Evolutionary conservation across 2,888 invertebrate species (phyloP), one percentile per base, ranked within the genome.

Genomic region (Meghimatium bilineatum): DNA sequence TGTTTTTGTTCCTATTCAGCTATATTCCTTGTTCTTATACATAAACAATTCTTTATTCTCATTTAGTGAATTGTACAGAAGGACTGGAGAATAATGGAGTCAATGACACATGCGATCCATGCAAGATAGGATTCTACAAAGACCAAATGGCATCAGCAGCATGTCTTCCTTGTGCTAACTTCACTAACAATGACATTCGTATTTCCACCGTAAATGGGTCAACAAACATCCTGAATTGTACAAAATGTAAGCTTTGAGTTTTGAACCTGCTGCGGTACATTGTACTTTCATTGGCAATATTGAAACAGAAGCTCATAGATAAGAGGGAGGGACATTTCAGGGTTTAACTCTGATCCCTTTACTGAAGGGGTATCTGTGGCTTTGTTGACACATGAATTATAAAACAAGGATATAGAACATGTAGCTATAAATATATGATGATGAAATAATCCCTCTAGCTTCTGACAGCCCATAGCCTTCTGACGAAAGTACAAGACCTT

Each of bases 131-230:
- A 29, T 83, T 83, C 34, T 89, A 84, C 82, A 89, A 89, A 84
- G 83, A 83, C 36, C 74, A 12, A 17, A 72, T 56, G 36, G 88
- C 87, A 32, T 85, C 87, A 34, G 77, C 76, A 17, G 69, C 26
- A 2, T 89, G 89, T 80, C 77, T 34, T 17, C 67, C 78, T 0
- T 89, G 89, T 84, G 85, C 85, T 26, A 49, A 83, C 69, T 69
- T 83, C 34, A 29, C 26, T 29, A 49, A 36, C 8, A 83, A 83
- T 34, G 63, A 96, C 89, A 98, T 98, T 88, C 98, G 97, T 2
- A 98, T 97, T 92, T 98, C 98, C 0, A 96, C 96, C 86, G 95
- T 95, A 67, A 94, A 96, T 0, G 97, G 97, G 29, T 95, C 97
- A 2, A 95, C 96, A 74, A 96, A 96, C 8, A 60, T 63, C 2